Evolutionary conservation across 2,113 vertebrate genomes (phyloP).

Genomic region (Upupa epops): DNA sequence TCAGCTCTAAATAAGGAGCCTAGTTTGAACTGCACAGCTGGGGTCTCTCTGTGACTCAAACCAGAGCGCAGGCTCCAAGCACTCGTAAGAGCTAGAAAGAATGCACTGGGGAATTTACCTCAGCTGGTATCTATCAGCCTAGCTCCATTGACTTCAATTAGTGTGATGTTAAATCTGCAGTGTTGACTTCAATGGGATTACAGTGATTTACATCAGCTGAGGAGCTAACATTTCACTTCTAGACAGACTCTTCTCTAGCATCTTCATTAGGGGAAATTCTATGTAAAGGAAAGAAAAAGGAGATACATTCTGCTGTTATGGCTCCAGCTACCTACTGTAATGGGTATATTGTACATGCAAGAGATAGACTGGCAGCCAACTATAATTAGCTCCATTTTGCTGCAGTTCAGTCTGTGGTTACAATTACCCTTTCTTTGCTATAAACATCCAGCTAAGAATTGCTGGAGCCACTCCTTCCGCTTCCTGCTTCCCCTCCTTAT

Average conservation of each 20-base stretch:
- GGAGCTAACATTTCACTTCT: constrained; percentile 25
- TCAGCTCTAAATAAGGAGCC: constrained; percentile 33
- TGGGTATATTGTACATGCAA: neutral
- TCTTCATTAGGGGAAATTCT: constrained; percentile 36
- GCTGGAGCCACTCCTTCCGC: constrained; percentile 35
- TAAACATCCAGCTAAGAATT: constrained; percentile 51
- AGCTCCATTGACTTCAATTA: constrained; percentile 67
- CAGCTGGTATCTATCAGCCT: constrained; percentile 62
- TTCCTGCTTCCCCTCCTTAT: constrained; percentile 37
- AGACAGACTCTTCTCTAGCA: neutral
- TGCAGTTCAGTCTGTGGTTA: constrained; percentile 10
- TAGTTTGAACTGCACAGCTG: constrained; percentile 35
- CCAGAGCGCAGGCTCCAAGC: neutral
- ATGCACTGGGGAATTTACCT: constrained; percentile 47
- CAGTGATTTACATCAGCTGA: constrained; percentile 57
- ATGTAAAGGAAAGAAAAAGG: neutral
- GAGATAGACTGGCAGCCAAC: neutral
- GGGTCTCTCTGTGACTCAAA: constrained; percentile 26
- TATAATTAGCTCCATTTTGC: constrained; percentile 36
- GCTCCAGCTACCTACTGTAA: neutral
- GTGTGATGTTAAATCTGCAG: constrained; percentile 42
- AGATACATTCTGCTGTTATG: neutral
- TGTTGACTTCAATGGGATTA: constrained; percentile 64
- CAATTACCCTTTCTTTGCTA: constrained; percentile 19
- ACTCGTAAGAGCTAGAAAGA: neutral